These are phyloP conservation scores for Deroplatys truncata DNA, from an alignment of 2,888 invertebrate genomes.

Conservation along the genomic window DNA sequence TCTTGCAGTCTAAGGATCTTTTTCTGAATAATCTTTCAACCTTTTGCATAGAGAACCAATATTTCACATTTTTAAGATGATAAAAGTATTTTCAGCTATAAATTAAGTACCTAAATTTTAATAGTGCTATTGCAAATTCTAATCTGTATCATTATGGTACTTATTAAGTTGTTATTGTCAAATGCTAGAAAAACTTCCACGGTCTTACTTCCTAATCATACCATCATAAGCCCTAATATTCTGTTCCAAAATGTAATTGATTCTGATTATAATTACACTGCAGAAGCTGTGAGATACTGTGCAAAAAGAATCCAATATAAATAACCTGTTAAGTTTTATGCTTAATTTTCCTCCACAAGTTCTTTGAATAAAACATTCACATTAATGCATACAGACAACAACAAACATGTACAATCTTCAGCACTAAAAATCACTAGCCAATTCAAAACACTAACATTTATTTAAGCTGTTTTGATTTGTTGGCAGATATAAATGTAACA, in stretches of 20 bases:
- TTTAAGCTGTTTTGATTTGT: neutral
- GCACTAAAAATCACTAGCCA: neutral
- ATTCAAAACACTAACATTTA: neutral
- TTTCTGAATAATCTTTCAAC: too few species aligned
- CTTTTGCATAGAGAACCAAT: neutral
- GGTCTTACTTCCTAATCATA: neutral
- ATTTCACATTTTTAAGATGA: neutral
- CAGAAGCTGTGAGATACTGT: neutral
- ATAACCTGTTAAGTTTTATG: neutral
- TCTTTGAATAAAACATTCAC: neutral
- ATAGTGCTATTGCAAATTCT: neutral
- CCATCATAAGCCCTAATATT: neutral
- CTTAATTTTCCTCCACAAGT: neutral
- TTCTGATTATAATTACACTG: neutral
- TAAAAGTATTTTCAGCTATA: neutral
- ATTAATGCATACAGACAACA: slow-evolving; percentile 1
- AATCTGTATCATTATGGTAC: neutral
- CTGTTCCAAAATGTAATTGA: neutral
- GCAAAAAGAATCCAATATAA: neutral
- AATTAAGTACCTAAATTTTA: neutral
- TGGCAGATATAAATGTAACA: neutral
- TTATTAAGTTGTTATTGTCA: too few species aligned
- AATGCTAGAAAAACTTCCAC: neutral
- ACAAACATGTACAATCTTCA: neutral
- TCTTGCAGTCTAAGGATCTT: too few species aligned